Evolutionary conservation across 2,113 vertebrate species (phyloP), one percentile per base, ranked within the genome.

Genomic region (Condylura cristata): DNA sequence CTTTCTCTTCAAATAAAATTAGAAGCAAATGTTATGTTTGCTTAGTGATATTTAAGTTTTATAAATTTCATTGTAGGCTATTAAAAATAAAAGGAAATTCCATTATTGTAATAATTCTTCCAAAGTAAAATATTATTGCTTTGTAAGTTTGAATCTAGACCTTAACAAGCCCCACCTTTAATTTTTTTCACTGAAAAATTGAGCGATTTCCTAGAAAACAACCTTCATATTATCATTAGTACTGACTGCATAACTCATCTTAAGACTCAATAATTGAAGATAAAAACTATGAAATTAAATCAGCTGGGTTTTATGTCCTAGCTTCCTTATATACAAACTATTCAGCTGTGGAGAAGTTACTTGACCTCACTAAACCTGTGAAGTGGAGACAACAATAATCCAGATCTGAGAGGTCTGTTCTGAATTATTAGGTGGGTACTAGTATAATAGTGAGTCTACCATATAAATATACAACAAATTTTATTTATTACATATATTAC

Each of bases 51-150:
- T 56, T 96, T 53, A 46, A 34, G n/a, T 61, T 83, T 90, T 87
- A 56, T 58, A 72, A 20, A 34, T 95, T 86, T 83, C 63, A 41
- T 53, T 39, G 76, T 30, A 70, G 28, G 58, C 14, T 71, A 66
- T 53, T 75, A 93, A 94, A 96, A 91, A 76, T 82, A 94, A 92
- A 91, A 87, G 71, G 17, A 86, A 95, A 79, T 56, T 24, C 10
- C 3, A 60, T 56, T 71, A 78, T n/a, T 81, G n/a, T 76, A 89
- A 96, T 94, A 88, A 78, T 71, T 91, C n/a, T 90, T 66, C 11
- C 37, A 79, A 2, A 16, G 3, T 75, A 90, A 93, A 92, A 61
- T 58, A 79, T 30, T 5, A 5, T 26, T 71, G 14, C 9, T 72
- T 8, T 78, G 32, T 48, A 48, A 74, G 28, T 32, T 39, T 85